These are phyloP conservation scores for Tetragnatha montana DNA, from an alignment of 2,888 invertebrate genomes.

Conservation along the genomic window DNA sequence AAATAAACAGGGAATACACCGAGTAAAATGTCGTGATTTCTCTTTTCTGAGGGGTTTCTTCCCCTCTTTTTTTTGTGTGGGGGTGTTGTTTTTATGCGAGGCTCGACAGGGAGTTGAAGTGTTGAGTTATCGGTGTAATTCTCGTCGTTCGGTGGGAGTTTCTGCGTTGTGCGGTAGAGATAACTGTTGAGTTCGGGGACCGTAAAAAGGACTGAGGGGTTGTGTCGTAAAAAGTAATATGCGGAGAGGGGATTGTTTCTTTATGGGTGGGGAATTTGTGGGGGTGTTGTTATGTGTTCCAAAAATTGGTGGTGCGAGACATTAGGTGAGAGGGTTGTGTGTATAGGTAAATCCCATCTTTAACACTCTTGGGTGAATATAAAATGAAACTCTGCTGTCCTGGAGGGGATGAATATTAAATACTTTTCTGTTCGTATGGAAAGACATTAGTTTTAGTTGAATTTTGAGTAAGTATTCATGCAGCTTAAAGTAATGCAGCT, in stretches of 20 bases:
- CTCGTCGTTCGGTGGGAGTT: background rate
- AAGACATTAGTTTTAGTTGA: too few relatives aligned
- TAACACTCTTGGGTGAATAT: too few relatives aligned
- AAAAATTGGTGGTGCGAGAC: too few relatives aligned
- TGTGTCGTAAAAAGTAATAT: background rate
- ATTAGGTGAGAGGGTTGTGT: too few relatives aligned
- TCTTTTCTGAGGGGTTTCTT: constrained; percentile 20
- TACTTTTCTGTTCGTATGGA: too few relatives aligned
- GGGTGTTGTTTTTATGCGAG: constrained; percentile 9
- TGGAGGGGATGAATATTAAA: too few relatives aligned
- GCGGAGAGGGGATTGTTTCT: background rate
- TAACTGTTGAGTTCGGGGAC: background rate
- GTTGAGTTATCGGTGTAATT: constrained; percentile 24
- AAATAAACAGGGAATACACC: constrained; percentile 27
- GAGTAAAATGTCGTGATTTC: constrained; percentile 58
- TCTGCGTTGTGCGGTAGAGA: background rate
- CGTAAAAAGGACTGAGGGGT: background rate
- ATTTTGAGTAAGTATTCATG: too few relatives aligned
- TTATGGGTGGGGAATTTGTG: background rate
- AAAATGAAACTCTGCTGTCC: too few relatives aligned
- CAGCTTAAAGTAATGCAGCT: too few relatives aligned
- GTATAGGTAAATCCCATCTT: too few relatives aligned
- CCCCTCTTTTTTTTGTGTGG: constrained; percentile 23
- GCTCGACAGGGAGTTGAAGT: constrained; percentile 17
- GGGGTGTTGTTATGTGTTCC: too few relatives aligned